These are phyloP conservation scores for Megamerina dolium DNA, from an alignment of 2,888 invertebrate genomes.

Conservation along the genomic window DNA sequence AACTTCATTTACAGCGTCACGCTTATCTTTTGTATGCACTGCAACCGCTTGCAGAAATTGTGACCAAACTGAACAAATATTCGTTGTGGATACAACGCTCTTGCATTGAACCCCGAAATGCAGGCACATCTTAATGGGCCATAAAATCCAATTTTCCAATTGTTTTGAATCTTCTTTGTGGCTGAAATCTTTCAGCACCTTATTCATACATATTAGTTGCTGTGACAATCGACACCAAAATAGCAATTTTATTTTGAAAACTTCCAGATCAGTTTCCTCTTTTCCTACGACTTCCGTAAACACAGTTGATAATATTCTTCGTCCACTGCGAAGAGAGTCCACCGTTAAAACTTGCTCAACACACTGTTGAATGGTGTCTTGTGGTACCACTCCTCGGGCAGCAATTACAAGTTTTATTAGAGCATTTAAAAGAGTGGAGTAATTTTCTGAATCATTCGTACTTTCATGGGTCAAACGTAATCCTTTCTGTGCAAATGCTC, in stretches of 20 bases:
- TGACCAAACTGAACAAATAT: constrained; percentile 36
- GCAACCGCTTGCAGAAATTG: constrained; percentile 30
- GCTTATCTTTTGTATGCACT: too few species aligned
- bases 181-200: too few species aligned
- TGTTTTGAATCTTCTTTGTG: too few species aligned
- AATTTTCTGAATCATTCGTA: constrained; percentile 17
- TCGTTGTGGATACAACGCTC: constrained; percentile 26
- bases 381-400: constrained; percentile 27
- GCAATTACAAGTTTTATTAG: constrained; percentile 23
- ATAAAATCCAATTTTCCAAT: constrained; percentile 42
- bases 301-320: too few species aligned
- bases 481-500: constrained; percentile 26
- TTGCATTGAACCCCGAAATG: constrained; percentile 29
- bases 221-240: constrained; percentile 38
- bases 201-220: too few species aligned
- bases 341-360: constrained; percentile 27
- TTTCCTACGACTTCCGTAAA: too few species aligned
- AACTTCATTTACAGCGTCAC: constrained; percentile 26
- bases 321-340: constrained; percentile 21
- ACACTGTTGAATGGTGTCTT: constrained; percentile 31
- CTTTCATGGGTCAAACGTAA: constrained; percentile 18
- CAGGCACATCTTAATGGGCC: constrained; percentile 37
- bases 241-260: constrained; percentile 31
- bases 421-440: constrained; percentile 14
- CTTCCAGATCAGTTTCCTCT: constrained; percentile 34